A percentile compares a stretch with the other conserved stretches of the same genome.
phyloP scores from a whole-genome alignment of 2,113 vertebrate genomes.

The Mesembrinibis cayennensis region DNA sequence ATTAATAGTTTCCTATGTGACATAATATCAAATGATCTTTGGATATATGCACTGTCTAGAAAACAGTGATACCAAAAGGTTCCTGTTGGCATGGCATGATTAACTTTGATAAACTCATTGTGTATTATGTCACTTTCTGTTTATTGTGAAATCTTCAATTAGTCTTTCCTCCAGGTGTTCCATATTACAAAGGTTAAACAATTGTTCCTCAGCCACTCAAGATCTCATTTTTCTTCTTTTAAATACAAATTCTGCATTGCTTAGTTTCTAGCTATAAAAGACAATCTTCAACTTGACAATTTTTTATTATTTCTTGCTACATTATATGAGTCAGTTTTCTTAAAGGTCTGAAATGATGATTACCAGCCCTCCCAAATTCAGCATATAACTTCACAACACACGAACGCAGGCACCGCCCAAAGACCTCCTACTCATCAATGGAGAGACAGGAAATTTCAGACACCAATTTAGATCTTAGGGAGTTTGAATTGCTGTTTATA shows the following conservation, averaged over 20 bases:
- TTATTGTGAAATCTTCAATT: conserved; percentile 27
- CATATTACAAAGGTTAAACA: background rate
- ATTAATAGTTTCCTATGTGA: background rate
- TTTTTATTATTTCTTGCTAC: background rate
- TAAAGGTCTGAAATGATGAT: background rate
- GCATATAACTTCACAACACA: background rate
- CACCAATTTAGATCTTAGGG: background rate
- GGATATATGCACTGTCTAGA: background rate
- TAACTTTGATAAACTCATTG: conserved; percentile 5
- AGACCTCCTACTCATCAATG: background rate
- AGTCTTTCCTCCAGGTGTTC: conserved; percentile 33
- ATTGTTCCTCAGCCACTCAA: background rate
- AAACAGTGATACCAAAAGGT: background rate
- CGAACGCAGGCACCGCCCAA: rapidly evolving
- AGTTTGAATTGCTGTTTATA: background rate
- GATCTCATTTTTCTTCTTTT: background rate
- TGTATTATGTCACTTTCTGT: background rate
- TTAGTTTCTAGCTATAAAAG: background rate
- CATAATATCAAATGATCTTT: background rate
- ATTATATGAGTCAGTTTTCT: background rate
- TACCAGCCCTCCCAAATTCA: background rate
- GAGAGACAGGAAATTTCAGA: background rate
- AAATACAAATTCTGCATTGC: background rate
- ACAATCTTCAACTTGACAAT: background rate
- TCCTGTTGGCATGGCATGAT: background rate